Evolutionary conservation across 1,140 invertebrate species (phyloP), one percentile per base, ranked within the genome.

Genomic region (Trypoxylus dichotomus): DNA sequence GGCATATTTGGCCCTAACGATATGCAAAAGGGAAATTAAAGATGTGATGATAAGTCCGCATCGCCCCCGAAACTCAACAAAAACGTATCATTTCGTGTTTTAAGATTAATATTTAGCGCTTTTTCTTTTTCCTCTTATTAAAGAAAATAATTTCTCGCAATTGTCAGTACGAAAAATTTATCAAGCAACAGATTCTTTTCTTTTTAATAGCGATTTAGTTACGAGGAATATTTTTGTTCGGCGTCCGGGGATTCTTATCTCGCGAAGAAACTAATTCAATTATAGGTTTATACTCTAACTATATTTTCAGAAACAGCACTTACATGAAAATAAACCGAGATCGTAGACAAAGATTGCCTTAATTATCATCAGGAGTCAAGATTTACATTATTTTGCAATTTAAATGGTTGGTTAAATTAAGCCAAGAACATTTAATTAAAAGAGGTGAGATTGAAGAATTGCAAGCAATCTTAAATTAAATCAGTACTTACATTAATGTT

Each of bases 1-100:
- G 79, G 79, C 81, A 84, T 84, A 81, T 82, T 83, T 81, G 80
- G 79, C 80, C 79, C 81, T 81, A 82, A 83, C 83, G 83, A 84
- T 85, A 85, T 82, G 83, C 83, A 83, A 83, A 84, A 82, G 84
- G 84, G 84, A 85, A 85, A 85, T 85, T 85, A 85, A 84, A 85
- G 84, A 85, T 85, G 79, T 68, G 73, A 54, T 81, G 84, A 85
- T 85, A 85, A 83, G 81, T 79, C 79, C 78, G 78, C 79, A 83
- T 81, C 79, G 79, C 77, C 78, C 76, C 58, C 74, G 42, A 74
- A 79, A 81, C 81, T 82, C 81, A 81, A 81, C 79, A 81, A 80
- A 79, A 77, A 76, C 76, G 80, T 78, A 81, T 81, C 74, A 76
- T 77, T 78, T 42, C 76, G 37, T 72, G 41, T 78, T 79, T 75